phyloP scores from a whole-genome alignment of 2,797 vertebrate species.

The Vespertilio murinus region DNA sequence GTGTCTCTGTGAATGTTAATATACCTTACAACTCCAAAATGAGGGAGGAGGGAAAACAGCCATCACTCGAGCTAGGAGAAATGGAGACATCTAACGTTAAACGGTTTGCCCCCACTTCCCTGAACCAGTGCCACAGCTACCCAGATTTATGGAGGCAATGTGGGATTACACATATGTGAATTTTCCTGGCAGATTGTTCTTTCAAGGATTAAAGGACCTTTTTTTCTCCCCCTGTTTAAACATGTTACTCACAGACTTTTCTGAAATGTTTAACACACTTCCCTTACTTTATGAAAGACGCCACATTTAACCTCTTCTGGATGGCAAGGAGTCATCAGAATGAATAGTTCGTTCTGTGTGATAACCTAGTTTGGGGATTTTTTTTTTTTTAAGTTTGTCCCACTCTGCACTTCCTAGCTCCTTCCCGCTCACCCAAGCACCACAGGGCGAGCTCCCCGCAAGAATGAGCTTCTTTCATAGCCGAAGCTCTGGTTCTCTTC shows the following conservation, averaged over 20 bases:
- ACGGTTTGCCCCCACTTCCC: background rate
- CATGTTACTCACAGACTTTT: constrained; percentile 26
- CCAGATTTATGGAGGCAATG: constrained; percentile 38
- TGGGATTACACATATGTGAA: constrained; percentile 39
- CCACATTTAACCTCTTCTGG: constrained; percentile 7
- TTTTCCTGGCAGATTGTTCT: constrained; percentile 56
- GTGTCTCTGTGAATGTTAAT: background rate
- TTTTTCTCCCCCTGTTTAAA: background rate
- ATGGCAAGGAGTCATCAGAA: constrained; percentile 6
- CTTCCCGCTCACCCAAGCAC: background rate
- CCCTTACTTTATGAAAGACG: background rate
- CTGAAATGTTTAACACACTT: constrained; percentile 28
- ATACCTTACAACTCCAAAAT: background rate
- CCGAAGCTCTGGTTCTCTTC: background rate
- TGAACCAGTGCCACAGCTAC: background rate
- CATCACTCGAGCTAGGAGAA: background rate
- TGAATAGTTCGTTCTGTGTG: background rate
- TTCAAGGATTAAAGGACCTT: constrained; percentile 1
- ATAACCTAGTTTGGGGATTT: background rate
- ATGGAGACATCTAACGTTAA: background rate
- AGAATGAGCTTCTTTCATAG: constrained; percentile 17
- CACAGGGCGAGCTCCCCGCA: background rate
- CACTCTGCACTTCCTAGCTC: background rate
- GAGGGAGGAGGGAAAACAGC: constrained; percentile 22
- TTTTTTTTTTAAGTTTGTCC: background rate